These are phyloP conservation scores for Falco peregrinus DNA, from an alignment of 2,797 vertebrate species.

Conservation along the genomic window DNA sequence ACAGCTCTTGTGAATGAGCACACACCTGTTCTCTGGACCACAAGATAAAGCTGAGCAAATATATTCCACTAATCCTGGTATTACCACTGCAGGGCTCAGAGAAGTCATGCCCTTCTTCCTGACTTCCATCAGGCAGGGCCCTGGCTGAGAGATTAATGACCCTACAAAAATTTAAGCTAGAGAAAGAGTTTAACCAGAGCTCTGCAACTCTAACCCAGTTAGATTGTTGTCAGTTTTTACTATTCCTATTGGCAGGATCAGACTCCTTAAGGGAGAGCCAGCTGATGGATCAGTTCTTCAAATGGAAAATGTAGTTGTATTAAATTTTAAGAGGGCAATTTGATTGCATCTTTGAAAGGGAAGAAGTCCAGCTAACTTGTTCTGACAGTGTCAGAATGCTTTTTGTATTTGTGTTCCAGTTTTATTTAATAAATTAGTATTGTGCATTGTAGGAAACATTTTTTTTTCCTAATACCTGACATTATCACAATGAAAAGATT, in stretches of 20 bases:
- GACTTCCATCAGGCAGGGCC: not conserved
- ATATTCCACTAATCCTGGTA: not conserved
- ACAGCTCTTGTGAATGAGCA: not conserved
- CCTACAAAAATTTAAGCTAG: not conserved
- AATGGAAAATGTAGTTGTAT: not conserved
- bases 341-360: constrained; percentile 3
- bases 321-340: not conserved
- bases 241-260: not conserved
- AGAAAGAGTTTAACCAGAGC: not conserved
- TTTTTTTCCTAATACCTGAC: not conserved
- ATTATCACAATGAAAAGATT: not conserved
- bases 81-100: not conserved
- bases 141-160: not conserved
- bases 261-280: not conserved
- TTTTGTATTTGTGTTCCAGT: not conserved
- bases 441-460: not conserved
- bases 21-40: not conserved
- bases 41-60: not conserved
- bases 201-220: not conserved
- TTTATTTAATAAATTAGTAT: not conserved
- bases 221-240: not conserved
- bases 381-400: not conserved
- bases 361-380: not conserved
- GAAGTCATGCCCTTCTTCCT: not conserved
- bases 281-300: constrained; percentile 16